A percentile compares a stretch with the other conserved stretches of the same genome.
Evolutionary conservation across 2,888 invertebrate species (phyloP).

Genomic region (Polyommatus iphigenia): DNA sequence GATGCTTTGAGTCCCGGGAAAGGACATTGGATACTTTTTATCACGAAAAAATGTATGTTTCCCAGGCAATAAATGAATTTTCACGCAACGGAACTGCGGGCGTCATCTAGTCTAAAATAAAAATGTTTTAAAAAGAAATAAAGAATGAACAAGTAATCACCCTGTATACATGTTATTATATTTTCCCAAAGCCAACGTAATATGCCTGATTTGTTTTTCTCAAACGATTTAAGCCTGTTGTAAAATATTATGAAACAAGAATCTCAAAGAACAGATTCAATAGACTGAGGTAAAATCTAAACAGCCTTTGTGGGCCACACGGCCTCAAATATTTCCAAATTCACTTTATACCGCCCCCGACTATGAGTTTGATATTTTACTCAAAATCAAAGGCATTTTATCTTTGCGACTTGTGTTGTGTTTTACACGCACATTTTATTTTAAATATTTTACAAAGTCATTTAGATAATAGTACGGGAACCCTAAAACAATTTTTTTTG

Average conservation of each 20-base stretch:
- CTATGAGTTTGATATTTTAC: slow-evolving; percentile 4
- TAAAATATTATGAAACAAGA: slow-evolving; percentile 18
- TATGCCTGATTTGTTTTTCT: slow-evolving; percentile 8
- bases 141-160: not conserved
- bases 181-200: not conserved
- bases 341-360: slow-evolving; percentile 3
- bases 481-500: no score
- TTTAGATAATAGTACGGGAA: no score
- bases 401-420: not conserved
- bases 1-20: no score
- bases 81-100: no score
- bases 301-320: slow-evolving; percentile 1
- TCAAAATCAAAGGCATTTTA: slow-evolving; percentile 12
- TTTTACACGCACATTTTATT: not conserved
- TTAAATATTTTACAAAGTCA: not conserved
- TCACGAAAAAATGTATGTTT: no score
- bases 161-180: not conserved
- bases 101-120: no score
- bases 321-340: slow-evolving; percentile 12
- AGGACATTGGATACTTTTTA: no score
- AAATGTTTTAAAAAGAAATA: not conserved
- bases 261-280: slow-evolving; percentile 24
- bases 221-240: slow-evolving; percentile 7
- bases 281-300: slow-evolving; percentile 21
- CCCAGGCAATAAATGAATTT: no score